Conservation (phyloP, 2,888 invertebrate species). For the Mongoloraphidia duomilia region DNA sequence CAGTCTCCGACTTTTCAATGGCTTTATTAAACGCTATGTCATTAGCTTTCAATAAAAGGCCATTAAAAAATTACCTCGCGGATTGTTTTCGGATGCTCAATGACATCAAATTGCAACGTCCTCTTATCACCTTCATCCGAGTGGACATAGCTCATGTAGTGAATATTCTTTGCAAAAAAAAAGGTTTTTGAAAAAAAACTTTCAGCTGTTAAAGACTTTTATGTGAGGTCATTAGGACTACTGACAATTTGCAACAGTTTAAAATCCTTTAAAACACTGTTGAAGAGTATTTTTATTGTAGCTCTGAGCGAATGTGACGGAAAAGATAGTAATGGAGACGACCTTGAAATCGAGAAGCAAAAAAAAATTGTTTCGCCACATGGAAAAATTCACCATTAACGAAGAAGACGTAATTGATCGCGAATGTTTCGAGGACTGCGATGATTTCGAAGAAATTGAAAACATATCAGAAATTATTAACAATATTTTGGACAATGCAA, state of each 20-base stretch:
- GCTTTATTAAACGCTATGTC: slow-evolving; percentile 13
- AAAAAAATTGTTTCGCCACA: background rate
- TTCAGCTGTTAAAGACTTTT: slow-evolving; percentile 9
- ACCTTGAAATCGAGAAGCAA: background rate
- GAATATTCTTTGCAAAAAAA: slow-evolving; percentile 10
- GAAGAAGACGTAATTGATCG: background rate
- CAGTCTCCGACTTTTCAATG: slow-evolving; percentile 3
- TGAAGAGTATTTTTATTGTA: background rate
- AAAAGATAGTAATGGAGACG: background rate
- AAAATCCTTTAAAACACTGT: slow-evolving; percentile 1
- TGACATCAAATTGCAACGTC: background rate
- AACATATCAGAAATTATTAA: background rate
- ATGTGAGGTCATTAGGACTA: slow-evolving; percentile 8
- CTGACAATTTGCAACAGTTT: slow-evolving; percentile 1
- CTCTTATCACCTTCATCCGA: slow-evolving; percentile 9
- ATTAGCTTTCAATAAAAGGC: slow-evolving; percentile 13
- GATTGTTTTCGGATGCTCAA: slow-evolving; percentile 5
- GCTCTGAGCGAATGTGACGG: slow-evolving; percentile 1
- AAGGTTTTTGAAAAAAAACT: slow-evolving; percentile 6
- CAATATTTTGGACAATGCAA: background rate
- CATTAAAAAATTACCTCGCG: slow-evolving; percentile 10
- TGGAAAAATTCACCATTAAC: background rate
- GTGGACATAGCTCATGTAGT: slow-evolving; percentile 18
- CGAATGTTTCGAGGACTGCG: background rate
- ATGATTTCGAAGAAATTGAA: background rate